Base-by-base conservation (phyloP, 1,140 invertebrate species). In the Rhagoletis zephyria region DNA sequence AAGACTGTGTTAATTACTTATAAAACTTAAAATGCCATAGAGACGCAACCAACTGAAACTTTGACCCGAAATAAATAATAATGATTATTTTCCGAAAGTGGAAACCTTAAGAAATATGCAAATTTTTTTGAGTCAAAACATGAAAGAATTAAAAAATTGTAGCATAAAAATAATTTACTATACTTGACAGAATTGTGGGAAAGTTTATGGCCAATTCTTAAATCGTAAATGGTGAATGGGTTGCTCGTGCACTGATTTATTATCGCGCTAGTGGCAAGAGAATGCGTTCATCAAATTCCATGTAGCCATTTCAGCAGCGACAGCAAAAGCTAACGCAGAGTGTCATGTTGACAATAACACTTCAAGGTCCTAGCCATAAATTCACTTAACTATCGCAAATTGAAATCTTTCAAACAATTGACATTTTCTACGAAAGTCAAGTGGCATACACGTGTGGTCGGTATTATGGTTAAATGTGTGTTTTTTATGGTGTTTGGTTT, bases 131-230 rank as follows among this genome's bases (percentile, higher is more conserved):
- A 30, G 30, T 30, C 30, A 30, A 91, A 90, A 91, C 91, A 90
- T 30, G 30, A 56, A 10, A 56, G 51, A 56, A 56, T 56, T 7
- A 56, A 56, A 56, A 56, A 56, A 56, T 10, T 56, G 90, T 90
- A 91, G 90, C 91, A 90, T 90, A 90, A 91, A 91, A 90, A 91
- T 90, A 91, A 90, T 30, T 30, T 30, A 30, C 30, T 30, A 30
- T 30, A 0, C 30, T 30, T 30, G 30, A 90, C 5, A 10, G 51
- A 56, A 7, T 56, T 56, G 51, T 56, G 51, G 51, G 51, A 56
- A 56, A 56, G 51, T 56, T 56, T 56, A 5, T 56, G 51, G 51
- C 30, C 0, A 30, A 30, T 30, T 30, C 30, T 30, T 30, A 30
- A 30, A 30, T 30, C 30, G 30, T 30, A 30, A 30, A 30, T 30